Evolutionary conservation across 2,113 vertebrate genomes (phyloP).

Genomic region (Hystrix cristata): DNA sequence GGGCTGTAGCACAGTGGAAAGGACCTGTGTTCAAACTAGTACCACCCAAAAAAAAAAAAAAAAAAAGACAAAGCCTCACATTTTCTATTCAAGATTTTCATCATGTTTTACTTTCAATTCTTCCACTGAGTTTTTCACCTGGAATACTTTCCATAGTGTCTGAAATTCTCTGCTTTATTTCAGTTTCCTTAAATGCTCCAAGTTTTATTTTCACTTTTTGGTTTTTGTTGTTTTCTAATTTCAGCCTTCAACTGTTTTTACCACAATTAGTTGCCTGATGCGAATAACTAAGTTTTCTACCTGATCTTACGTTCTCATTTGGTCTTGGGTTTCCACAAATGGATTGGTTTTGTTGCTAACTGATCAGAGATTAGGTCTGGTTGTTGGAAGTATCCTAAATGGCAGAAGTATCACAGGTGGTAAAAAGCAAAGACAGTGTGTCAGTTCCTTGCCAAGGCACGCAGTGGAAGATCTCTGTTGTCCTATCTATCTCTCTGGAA

Average conservation of each 20-base stretch:
- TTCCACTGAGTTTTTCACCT: background rate
- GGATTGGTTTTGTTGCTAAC: background rate
- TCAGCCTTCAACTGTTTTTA: conserved; percentile 42
- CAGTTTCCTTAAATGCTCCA: background rate
- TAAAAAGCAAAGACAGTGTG: background rate
- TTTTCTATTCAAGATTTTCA: conserved; percentile 43
- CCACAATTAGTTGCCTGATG: background rate
- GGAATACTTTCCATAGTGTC: conserved; percentile 1
- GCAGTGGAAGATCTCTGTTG: background rate
- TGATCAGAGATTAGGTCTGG: background rate
- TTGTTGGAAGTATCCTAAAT: background rate
- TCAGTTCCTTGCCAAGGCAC: background rate
- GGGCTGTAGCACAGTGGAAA: background rate
- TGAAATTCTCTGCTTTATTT: conserved; percentile 51
- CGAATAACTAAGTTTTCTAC: conserved; percentile 13
- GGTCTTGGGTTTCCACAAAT: background rate
- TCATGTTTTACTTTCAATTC: conserved; percentile 38
- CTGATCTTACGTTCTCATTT: conserved; percentile 22
- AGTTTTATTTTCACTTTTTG: background rate
- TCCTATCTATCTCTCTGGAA: conserved; percentile 1
- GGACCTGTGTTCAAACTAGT: background rate
- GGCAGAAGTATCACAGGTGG: background rate
- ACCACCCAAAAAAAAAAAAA: no score
- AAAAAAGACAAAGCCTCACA: background rate
- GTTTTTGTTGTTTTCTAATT: background rate